Evolutionary conservation across 2,888 invertebrate species (phyloP).

Genomic region (Scaeva pyrastri): DNA sequence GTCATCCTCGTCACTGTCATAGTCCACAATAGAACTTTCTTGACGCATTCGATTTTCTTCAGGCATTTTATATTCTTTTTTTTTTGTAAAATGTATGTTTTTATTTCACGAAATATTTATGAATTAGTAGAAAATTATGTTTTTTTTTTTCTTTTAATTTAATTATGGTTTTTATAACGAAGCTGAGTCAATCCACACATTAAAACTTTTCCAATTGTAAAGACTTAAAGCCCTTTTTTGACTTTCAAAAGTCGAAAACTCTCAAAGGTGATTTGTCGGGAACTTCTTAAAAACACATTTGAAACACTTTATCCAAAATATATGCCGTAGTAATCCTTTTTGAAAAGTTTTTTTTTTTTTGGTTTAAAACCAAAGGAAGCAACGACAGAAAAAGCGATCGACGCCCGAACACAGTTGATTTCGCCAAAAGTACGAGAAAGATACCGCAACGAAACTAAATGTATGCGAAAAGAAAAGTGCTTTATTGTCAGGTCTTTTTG

Average conservation of each 20-base stretch:
- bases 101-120: background rate
- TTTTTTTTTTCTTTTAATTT: background rate
- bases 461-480: conserved; percentile 40
- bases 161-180: background rate
- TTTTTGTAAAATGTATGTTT: background rate
- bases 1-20: conserved; percentile 82
- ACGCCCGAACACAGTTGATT: background rate
- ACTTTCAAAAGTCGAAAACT: background rate
- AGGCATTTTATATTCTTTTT: conserved; percentile 67
- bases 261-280: background rate
- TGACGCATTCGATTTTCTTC: conserved; percentile 77
- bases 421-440: conserved; percentile 44
- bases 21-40: conserved; percentile 78
- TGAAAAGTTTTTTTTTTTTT: background rate
- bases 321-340: conserved; percentile 2
- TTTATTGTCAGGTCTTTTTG: conserved; percentile 38
- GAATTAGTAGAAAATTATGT: background rate
- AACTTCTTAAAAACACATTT: background rate
- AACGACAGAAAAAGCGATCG: background rate
- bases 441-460: conserved; percentile 61
- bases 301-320: conserved; percentile 1
- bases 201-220: background rate
- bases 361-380: background rate
- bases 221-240: background rate
- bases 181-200: background rate